A percentile compares a stretch with the other conserved stretches of the same genome.
Conservation (phyloP, 1,140 invertebrate species). For the Trichoplusia ni region DNA sequence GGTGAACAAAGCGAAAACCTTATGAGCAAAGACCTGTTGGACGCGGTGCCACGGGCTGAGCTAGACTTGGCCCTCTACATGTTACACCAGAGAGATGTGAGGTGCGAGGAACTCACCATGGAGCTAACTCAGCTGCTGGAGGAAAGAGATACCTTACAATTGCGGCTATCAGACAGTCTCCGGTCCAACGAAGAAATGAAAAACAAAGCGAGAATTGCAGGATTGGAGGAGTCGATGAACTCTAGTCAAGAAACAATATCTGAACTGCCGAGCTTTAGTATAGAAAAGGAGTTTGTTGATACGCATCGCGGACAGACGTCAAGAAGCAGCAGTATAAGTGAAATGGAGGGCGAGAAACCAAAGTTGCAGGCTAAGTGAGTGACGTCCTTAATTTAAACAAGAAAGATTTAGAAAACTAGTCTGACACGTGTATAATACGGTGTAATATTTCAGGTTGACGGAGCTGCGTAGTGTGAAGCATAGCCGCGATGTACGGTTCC, state of each 20-base stretch:
- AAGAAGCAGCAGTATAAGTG: constrained; percentile 70
- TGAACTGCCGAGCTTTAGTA: constrained; percentile 53
- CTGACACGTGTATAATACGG: background rate
- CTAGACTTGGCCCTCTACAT: constrained; percentile 92
- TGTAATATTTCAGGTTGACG: constrained; percentile 81
- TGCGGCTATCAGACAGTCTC: constrained; percentile 90
- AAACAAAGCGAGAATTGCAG: constrained; percentile 53
- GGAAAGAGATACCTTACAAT: constrained; percentile 91
- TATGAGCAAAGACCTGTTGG: constrained; percentile 59
- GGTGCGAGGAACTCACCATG: constrained; percentile 93
- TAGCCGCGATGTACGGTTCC: constrained; percentile 86
- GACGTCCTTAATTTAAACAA: too few species aligned
- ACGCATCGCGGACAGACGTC: constrained; percentile 64
- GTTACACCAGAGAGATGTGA: constrained; percentile 92
- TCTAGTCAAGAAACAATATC: constrained; percentile 54
- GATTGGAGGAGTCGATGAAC: constrained; percentile 45
- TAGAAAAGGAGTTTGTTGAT: constrained; percentile 66
- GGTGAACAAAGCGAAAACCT: constrained; percentile 34
- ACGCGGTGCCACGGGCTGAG: constrained; percentile 84
- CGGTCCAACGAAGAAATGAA: constrained; percentile 86
- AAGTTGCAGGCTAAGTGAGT: constrained; percentile 76
- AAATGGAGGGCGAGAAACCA: constrained; percentile 67
- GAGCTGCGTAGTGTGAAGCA: constrained; percentile 88
- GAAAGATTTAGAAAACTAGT: too few species aligned
- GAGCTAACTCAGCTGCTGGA: constrained; percentile 92